phyloP scores from a whole-genome alignment of 2,113 vertebrate species.

The Nansenia antarctica region DNA sequence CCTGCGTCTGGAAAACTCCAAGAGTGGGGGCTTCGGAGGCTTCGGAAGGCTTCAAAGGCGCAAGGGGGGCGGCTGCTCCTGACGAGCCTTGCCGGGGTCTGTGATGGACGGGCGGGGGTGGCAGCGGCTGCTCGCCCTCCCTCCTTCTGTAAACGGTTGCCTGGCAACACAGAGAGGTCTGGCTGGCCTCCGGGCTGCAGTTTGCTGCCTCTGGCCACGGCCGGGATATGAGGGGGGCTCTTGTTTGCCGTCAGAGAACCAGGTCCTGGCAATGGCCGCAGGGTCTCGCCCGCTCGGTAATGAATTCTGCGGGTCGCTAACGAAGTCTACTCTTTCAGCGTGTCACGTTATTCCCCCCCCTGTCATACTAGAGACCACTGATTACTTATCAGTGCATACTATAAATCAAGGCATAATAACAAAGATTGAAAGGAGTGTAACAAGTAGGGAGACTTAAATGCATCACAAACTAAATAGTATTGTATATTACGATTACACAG shows the following conservation, averaged over 20 bases:
- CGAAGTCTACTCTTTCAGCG: conserved; percentile 33
- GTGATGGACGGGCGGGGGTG: conserved; percentile 45
- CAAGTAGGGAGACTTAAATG: background rate
- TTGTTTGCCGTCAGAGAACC: conserved; percentile 52
- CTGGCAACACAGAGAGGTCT: conserved; percentile 73
- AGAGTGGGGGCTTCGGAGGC: conserved; percentile 33
- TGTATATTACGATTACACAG: too few relatives aligned
- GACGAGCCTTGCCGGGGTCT: conserved; percentile 26
- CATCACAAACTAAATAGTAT: too few relatives aligned
- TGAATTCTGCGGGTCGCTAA: conserved; percentile 48
- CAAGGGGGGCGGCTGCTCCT: conserved; percentile 50
- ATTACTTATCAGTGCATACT: too few relatives aligned
- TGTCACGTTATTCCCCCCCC: background rate
- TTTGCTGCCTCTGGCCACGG: conserved; percentile 62
- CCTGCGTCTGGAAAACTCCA: background rate
- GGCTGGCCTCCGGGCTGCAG: conserved; percentile 67
- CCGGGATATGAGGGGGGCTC: conserved; percentile 45
- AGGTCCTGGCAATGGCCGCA: conserved; percentile 37
- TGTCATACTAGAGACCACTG: background rate
- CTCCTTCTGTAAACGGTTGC: conserved; percentile 72
- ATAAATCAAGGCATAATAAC: too few relatives aligned
- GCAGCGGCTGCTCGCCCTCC: conserved; percentile 55
- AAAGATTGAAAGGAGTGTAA: background rate
- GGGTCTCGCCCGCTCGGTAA: conserved; percentile 30
- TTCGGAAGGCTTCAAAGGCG: conserved; percentile 50